Conservation (phyloP, 2,888 invertebrate genomes). For the Parapristionchus giblindavisi region DNA sequence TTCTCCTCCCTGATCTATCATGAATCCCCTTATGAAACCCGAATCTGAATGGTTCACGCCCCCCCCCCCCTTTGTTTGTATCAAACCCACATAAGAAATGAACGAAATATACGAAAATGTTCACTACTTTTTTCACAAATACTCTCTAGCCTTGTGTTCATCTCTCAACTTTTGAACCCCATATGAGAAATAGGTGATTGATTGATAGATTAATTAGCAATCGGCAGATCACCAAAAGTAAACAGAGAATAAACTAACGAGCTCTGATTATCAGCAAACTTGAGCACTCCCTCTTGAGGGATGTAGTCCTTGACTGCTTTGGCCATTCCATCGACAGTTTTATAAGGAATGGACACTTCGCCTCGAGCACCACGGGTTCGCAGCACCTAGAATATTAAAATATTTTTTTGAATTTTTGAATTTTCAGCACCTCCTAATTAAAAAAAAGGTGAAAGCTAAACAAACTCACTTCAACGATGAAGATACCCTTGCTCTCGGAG, state of each 20-base stretch:
- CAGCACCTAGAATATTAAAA: slow-evolving; percentile 13
- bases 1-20: too few relatives aligned
- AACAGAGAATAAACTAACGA: slow-evolving; percentile 82
- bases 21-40: too few relatives aligned
- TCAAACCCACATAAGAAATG: too few relatives aligned
- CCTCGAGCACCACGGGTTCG: slow-evolving; percentile 90
- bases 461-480: slow-evolving; percentile 47
- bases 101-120: too few relatives aligned
- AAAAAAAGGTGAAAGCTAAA: neutral
- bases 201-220: too few relatives aligned
- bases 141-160: too few relatives aligned
- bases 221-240: too few relatives aligned
- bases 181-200: too few relatives aligned
- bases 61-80: too few relatives aligned
- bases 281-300: slow-evolving; percentile 80
- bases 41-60: too few relatives aligned
- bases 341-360: slow-evolving; percentile 85
- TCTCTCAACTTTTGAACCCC: too few relatives aligned
- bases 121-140: too few relatives aligned
- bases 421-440: neutral
- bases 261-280: slow-evolving; percentile 96
- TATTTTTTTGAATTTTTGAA: neutral
- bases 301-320: slow-evolving; percentile 84
- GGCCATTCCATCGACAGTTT: slow-evolving; percentile 88
- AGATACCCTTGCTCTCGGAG: slow-evolving; percentile 77